phyloP scores from a whole-genome alignment of 2,113 vertebrate genomes.

The Montifringilla adamsi region DNA sequence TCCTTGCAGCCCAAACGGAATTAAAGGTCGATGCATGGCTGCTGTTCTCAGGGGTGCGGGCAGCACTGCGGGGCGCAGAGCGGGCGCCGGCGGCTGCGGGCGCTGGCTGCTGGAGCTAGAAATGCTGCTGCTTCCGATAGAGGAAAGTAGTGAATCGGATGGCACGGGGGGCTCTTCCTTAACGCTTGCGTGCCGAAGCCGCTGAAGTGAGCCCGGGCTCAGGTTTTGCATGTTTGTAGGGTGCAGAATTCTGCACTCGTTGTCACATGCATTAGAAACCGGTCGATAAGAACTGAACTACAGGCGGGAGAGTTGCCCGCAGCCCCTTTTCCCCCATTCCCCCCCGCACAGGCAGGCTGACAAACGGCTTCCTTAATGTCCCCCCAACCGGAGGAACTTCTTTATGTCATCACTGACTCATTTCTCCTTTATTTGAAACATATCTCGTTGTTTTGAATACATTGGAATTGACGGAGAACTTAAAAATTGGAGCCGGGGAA shows the following conservation, averaged over 20 bases:
- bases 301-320: not conserved
- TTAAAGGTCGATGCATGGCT: not conserved
- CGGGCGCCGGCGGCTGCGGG: not conserved
- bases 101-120: not conserved
- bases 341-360: not conserved
- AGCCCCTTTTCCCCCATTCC: too few species aligned
- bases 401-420: not conserved
- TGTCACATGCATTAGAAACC: accelerated
- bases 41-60: not conserved
- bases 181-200: not conserved
- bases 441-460: not conserved
- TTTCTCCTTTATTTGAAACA: not conserved
- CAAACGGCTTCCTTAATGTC: not conserved
- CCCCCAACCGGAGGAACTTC: not conserved
- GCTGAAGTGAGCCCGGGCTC: not conserved
- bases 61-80: not conserved
- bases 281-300: too few species aligned
- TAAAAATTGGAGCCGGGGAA: not conserved
- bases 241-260: accelerated
- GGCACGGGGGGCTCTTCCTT: not conserved
- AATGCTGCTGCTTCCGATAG: accelerated
- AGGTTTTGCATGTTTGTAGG: too few species aligned
- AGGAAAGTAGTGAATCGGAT: accelerated
- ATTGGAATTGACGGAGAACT: not conserved
- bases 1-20: not conserved